Percentiles rank a stretch among this genome's conserved stretches.
Conservation (phyloP, 2,113 vertebrate species). For the Nipponia nippon region DNA sequence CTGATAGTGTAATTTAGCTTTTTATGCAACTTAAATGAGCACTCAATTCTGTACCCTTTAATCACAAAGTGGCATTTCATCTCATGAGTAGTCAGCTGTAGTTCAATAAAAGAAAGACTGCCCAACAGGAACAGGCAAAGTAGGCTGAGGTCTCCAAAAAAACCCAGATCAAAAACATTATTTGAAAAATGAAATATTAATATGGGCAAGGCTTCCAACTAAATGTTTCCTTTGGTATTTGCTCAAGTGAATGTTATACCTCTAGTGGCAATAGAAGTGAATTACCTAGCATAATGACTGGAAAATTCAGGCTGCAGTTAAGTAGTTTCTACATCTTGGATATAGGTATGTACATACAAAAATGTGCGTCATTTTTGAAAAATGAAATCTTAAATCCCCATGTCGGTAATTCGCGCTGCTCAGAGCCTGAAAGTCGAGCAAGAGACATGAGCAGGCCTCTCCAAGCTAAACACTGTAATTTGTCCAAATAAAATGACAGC, state of each 20-base stretch:
- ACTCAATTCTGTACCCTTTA: slow-evolving; percentile 18
- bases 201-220: slow-evolving; percentile 24
- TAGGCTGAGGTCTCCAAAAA: slow-evolving; percentile 25
- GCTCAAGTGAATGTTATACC: slow-evolving; percentile 42
- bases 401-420: not conserved
- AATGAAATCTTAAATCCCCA: not conserved
- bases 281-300: slow-evolving; percentile 36
- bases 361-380: not conserved
- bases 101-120: slow-evolving; percentile 21
- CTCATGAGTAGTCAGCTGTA: not conserved
- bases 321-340: not conserved
- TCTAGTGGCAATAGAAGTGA: slow-evolving; percentile 49
- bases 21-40: slow-evolving; percentile 32
- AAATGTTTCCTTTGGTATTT: slow-evolving; percentile 54
- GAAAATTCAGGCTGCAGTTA: slow-evolving; percentile 9
- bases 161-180: slow-evolving; percentile 22
- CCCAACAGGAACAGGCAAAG: slow-evolving; percentile 12
- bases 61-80: slow-evolving; percentile 39
- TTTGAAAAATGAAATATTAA: slow-evolving; percentile 60
- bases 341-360: not conserved
- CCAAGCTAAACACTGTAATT: not conserved
- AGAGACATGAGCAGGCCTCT: not conserved
- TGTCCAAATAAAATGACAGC: not conserved
- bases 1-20: slow-evolving; percentile 11
- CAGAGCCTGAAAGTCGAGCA: not conserved